phyloP scores from a whole-genome alignment of 2,797 vertebrate genomes.

The Xerus rutilus region DNA sequence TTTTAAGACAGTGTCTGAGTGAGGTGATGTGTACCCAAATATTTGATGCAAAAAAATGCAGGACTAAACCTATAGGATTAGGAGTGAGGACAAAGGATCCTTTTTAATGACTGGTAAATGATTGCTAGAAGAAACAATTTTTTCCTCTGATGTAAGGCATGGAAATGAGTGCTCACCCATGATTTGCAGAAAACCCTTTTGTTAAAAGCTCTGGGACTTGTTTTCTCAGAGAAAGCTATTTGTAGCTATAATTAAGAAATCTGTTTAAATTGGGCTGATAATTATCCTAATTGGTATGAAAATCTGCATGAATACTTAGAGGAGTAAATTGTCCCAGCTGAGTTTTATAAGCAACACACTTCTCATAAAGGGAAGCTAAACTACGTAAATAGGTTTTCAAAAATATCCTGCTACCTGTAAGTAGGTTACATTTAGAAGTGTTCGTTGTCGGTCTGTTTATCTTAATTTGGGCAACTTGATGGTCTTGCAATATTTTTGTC shows the following conservation, averaged over 20 bases:
- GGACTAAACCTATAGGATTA: slow-evolving; percentile 12
- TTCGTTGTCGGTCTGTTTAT: slow-evolving; percentile 52
- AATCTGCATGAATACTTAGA: slow-evolving; percentile 57
- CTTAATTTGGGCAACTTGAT: slow-evolving; percentile 62
- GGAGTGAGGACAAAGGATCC: not conserved
- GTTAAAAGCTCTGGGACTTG: slow-evolving; percentile 71
- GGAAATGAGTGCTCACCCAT: slow-evolving; percentile 59
- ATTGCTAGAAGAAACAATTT: not conserved
- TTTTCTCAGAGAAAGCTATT: slow-evolving; percentile 66
- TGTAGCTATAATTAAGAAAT: slow-evolving; percentile 71
- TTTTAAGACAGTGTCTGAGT: not conserved
- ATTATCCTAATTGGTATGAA: slow-evolving; percentile 62
- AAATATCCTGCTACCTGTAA: slow-evolving; percentile 62
- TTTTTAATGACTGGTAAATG: slow-evolving; percentile 41
- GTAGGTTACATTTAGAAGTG: slow-evolving; percentile 62
- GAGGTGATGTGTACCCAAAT: slow-evolving; percentile 45
- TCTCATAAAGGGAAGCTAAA: slow-evolving; percentile 61
- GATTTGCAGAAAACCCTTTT: slow-evolving; percentile 64
- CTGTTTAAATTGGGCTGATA: slow-evolving; percentile 59
- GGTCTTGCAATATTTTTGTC: slow-evolving; percentile 60
- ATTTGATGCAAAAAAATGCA: slow-evolving; percentile 56
- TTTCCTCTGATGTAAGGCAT: not conserved
- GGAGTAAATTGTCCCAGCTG: slow-evolving; percentile 32
- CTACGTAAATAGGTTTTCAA: slow-evolving; percentile 72
- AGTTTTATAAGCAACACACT: slow-evolving; percentile 35